These are phyloP conservation scores for Desmophyllum pertusum DNA, from an alignment of 92 coral and sea anemone species.

Conservation along the genomic window DNA sequence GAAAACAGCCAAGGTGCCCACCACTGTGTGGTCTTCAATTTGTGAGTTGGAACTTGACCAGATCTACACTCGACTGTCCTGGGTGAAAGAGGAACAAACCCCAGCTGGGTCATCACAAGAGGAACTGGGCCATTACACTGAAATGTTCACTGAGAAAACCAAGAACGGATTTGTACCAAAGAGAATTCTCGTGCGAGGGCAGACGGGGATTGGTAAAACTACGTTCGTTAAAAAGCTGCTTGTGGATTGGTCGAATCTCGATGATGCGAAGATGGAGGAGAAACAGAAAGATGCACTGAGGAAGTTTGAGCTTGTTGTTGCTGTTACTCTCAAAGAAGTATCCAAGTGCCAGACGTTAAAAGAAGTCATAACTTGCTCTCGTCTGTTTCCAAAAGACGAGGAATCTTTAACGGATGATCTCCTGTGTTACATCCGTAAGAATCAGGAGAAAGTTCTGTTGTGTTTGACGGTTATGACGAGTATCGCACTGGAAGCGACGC, in stretches of 20 bases:
- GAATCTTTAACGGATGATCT: neutral
- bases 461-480: too few relatives aligned
- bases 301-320: constrained; percentile 32
- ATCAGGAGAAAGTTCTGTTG: neutral
- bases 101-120: constrained; percentile 13
- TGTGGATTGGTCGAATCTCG: constrained; percentile 37
- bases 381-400: constrained; percentile 17
- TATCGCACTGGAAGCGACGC: too few relatives aligned
- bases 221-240: constrained; percentile 31
- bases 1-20: constrained; percentile 11
- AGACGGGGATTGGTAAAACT: constrained; percentile 3
- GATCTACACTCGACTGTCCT: constrained; percentile 7
- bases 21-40: constrained; percentile 23
- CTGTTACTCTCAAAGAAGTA: too few relatives aligned
- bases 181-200: constrained; percentile 21
- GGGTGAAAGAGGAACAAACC: neutral
- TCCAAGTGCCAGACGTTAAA: too few relatives aligned
- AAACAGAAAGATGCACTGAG: constrained; percentile 5
- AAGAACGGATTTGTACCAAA: neutral
- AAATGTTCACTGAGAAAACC: neutral
- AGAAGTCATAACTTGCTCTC: neutral
- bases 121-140: constrained; percentile 21
- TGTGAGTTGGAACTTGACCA: neutral
- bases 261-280: neutral
- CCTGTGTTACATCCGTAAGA: neutral